These are phyloP conservation scores for Enteromius trimaculatus DNA, from an alignment of 2,797 vertebrate genomes.

Conservation along the genomic window DNA sequence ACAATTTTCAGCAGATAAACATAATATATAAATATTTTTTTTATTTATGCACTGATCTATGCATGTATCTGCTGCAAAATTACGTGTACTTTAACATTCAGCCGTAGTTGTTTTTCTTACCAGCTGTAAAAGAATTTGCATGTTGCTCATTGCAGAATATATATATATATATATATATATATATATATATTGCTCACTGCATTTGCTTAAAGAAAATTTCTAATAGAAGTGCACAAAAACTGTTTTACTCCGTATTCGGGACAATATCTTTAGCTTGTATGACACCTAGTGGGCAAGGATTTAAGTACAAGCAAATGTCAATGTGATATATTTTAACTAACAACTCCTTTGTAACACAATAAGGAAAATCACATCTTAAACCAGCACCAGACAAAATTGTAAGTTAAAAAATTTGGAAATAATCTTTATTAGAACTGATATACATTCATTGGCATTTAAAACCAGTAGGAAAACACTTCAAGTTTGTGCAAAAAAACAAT, in stretches of 20 bases:
- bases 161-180: too few relatives aligned
- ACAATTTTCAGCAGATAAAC: not conserved
- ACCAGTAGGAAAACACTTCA: not conserved
- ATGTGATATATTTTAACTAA: not conserved
- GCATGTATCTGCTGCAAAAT: not conserved
- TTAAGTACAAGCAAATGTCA: not conserved
- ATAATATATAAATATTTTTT: not conserved
- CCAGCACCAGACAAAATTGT: not conserved
- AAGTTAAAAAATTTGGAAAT: not conserved
- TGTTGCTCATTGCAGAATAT: too few relatives aligned
- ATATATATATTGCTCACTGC: too few relatives aligned
- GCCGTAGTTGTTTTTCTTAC: not conserved
- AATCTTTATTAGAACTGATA: constrained; percentile 4
- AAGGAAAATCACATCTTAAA: not conserved
- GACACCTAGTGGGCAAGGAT: not conserved
- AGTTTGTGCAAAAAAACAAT: constrained; percentile 10
- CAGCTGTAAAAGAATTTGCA: not conserved
- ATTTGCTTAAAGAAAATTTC: not conserved
- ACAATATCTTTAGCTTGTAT: not conserved
- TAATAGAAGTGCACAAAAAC: not conserved
- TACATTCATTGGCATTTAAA: not conserved
- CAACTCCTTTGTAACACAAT: not conserved
- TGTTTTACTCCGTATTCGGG: not conserved
- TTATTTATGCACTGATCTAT: not conserved
- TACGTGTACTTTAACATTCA: not conserved